These are phyloP conservation scores for Atta cephalotes DNA, from an alignment of 1,140 invertebrate species.

Conservation along the genomic window DNA sequence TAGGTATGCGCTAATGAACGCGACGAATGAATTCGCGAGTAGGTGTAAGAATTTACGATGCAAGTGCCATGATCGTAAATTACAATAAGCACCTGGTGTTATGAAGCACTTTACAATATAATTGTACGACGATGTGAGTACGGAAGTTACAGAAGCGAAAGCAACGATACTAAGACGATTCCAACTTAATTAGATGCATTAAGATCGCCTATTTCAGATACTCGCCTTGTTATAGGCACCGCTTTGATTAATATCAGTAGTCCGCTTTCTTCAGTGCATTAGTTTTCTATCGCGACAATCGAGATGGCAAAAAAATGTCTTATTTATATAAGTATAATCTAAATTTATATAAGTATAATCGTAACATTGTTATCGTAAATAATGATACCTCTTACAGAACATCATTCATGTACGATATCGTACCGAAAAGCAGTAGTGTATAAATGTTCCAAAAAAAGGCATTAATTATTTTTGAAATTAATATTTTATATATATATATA, in stretches of 20 bases:
- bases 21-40: constrained; percentile 35
- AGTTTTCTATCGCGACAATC: not conserved
- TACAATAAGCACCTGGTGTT: constrained; percentile 44
- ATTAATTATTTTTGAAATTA: not conserved
- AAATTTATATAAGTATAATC: not conserved
- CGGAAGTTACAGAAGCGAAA: constrained; percentile 8
- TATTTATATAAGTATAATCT: not conserved
- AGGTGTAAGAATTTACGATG: constrained; percentile 36
- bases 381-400: not conserved
- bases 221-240: constrained; percentile 12
- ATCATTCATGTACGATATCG: not conserved
- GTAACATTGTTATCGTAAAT: constrained; percentile 2
- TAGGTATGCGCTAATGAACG: constrained; percentile 62
- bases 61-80: constrained; percentile 49
- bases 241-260: constrained; percentile 16
- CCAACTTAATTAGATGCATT: constrained; percentile 26
- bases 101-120: constrained; percentile 38
- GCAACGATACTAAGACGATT: not conserved
- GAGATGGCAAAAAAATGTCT: not conserved
- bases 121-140: not conserved
- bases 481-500: not conserved
- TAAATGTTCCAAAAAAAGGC: not conserved
- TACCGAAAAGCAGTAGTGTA: not conserved
- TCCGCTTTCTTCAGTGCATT: not conserved
- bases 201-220: constrained; percentile 29